phyloP scores from a whole-genome alignment of 2,888 invertebrate genomes.

The Sphaeridia pumilis region DNA sequence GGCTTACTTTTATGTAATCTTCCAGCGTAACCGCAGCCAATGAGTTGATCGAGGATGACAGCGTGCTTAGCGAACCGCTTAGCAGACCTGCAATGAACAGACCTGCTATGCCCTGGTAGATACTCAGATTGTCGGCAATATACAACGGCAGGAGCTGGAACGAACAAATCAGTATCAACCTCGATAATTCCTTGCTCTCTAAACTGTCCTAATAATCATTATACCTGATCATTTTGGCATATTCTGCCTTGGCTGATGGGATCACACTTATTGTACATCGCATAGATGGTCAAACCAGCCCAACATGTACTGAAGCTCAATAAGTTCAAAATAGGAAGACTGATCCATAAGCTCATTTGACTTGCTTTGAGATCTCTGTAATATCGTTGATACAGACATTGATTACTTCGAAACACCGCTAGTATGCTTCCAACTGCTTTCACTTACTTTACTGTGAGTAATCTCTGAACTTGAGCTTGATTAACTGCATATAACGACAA shows the following conservation, averaged over 20 bases:
- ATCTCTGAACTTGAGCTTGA: constrained; percentile 58
- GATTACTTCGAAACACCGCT: neutral
- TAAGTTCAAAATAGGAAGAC: constrained; percentile 62
- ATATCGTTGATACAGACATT: neutral
- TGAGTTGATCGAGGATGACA: constrained; percentile 82
- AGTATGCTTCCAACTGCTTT: neutral
- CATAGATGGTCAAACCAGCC: constrained; percentile 72
- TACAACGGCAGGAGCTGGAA: constrained; percentile 43
- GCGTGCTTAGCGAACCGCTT: constrained; percentile 79
- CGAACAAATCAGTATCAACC: neutral
- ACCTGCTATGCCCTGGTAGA: constrained; percentile 68
- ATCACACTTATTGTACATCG: constrained; percentile 70
- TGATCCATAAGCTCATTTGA: constrained; percentile 62
- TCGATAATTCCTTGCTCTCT: constrained; percentile 1
- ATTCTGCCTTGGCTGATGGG: constrained; percentile 55
- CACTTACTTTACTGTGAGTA: constrained; percentile 42
- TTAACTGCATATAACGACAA: constrained; percentile 74
- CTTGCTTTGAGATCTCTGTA: constrained; percentile 53
- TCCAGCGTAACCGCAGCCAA: constrained; percentile 79
- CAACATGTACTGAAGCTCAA: constrained; percentile 60
- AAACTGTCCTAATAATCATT: neutral
- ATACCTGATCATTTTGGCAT: constrained; percentile 55
- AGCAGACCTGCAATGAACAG: constrained; percentile 83
- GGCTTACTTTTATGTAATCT: constrained; percentile 56
- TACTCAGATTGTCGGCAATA: constrained; percentile 47